A percentile compares a stretch with the other conserved stretches of the same genome.
These are phyloP conservation scores for Odontomachus brunneus DNA, from an alignment of 1,140 invertebrate species.

Conservation along the genomic window DNA sequence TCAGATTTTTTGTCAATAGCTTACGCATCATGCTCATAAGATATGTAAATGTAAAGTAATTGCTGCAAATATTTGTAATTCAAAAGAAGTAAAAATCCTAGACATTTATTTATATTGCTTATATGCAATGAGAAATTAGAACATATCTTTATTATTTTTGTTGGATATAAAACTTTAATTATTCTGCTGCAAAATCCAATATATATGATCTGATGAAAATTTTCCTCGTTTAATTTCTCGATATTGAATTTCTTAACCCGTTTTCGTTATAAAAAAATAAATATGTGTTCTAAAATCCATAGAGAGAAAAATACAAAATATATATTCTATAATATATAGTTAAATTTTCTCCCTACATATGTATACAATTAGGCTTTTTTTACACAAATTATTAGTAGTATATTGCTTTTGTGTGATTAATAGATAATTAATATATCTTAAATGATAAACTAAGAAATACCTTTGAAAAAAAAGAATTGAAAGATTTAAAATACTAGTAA, in stretches of 20 bases:
- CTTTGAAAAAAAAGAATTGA: slow-evolving; percentile 16
- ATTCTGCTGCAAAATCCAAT: slow-evolving; percentile 19
- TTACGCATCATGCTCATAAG: slow-evolving; percentile 23
- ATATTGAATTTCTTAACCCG: neutral
- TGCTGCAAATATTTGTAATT: slow-evolving; percentile 11
- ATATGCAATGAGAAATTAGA: slow-evolving; percentile 1
- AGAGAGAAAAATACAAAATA: slow-evolving; percentile 35
- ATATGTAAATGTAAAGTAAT: slow-evolving; percentile 30
- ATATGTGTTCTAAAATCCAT: slow-evolving; percentile 2
- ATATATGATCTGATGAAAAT: slow-evolving; percentile 15
- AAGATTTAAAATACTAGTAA: neutral
- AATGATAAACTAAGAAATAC: slow-evolving; percentile 13
- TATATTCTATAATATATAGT: slow-evolving; percentile 17
- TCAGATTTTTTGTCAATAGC: slow-evolving; percentile 13
- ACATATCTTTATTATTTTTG: neutral
- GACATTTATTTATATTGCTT: slow-evolving; percentile 39
- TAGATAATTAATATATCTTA: slow-evolving; percentile 12
- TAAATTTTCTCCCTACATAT: neutral
- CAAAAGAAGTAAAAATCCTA: slow-evolving; percentile 42
- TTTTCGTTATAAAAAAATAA: neutral
- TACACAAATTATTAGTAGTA: slow-evolving; percentile 11
- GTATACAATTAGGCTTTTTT: neutral
- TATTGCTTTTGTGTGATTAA: too few relatives aligned
- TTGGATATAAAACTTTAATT: slow-evolving; percentile 8
- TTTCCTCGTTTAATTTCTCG: neutral